A percentile compares a stretch with the other conserved stretches of the same genome.
These are phyloP conservation scores for Hesperia comma DNA, from an alignment of 2,888 invertebrate species.

Conservation along the genomic window DNA sequence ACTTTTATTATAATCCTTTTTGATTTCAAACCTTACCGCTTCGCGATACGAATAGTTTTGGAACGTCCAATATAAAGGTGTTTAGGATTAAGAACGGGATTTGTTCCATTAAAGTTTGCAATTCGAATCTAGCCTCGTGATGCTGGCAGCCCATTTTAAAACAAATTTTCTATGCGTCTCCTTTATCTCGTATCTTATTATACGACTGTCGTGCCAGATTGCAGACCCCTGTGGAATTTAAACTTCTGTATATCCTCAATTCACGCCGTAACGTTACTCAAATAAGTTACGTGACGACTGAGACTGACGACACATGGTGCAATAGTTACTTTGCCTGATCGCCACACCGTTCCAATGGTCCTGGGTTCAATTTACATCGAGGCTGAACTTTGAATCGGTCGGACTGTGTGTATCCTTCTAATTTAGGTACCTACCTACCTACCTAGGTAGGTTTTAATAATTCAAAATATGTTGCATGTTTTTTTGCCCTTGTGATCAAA, in stretches of 20 bases:
- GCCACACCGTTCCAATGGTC: too few species aligned
- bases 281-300: too few species aligned
- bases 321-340: too few species aligned
- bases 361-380: too few species aligned
- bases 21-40: constrained; percentile 20
- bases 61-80: constrained; percentile 16
- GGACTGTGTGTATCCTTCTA: too few species aligned
- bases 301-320: too few species aligned
- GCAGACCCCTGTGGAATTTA: neutral
- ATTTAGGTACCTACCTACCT: too few species aligned
- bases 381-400: too few species aligned
- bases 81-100: constrained; percentile 36
- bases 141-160: constrained; percentile 36
- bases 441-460: too few species aligned
- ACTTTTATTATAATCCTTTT: constrained; percentile 12
- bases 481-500: too few species aligned
- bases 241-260: neutral
- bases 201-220: constrained; percentile 8
- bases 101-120: constrained; percentile 37
- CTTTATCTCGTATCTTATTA: constrained; percentile 27
- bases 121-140: constrained; percentile 32
- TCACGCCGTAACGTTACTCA: too few species aligned
- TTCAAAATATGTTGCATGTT: too few species aligned
- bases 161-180: constrained; percentile 29
- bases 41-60: constrained; percentile 19